Evolutionary conservation across 2,797 vertebrate genomes (phyloP).

Genomic region (Myotis findleyi): DNA sequence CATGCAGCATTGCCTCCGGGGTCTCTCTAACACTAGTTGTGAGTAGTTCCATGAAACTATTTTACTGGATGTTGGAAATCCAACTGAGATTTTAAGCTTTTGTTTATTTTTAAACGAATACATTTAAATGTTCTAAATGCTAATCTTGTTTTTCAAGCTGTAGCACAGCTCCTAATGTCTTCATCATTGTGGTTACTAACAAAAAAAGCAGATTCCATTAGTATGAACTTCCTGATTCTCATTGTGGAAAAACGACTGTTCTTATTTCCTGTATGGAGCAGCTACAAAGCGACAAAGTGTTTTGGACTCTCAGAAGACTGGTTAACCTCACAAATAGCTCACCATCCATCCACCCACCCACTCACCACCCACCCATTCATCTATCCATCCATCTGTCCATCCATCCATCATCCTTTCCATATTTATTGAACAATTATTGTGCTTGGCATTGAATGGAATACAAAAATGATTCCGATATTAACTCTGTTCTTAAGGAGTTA

Average conservation of each 20-base stretch:
- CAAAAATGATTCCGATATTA: constrained; percentile 7
- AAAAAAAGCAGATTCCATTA: neutral
- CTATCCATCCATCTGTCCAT: no score
- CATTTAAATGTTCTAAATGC: neutral
- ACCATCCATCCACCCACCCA: neutral
- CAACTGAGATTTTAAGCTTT: constrained; percentile 13
- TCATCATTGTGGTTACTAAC: constrained; percentile 16
- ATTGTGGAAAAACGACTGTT: neutral
- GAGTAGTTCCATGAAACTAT: neutral
- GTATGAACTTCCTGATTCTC: neutral
- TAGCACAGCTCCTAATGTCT: neutral
- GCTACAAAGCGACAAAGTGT: neutral
- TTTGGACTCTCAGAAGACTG: neutral
- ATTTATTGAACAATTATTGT: neutral
- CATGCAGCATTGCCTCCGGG: neutral
- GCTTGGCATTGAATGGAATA: neutral
- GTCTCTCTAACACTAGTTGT: neutral
- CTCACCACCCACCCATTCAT: neutral
- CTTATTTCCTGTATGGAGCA: neutral
- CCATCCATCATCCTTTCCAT: neutral
- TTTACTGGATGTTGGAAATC: neutral
- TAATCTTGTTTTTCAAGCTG: constrained; percentile 27
- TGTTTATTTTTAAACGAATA: neutral
- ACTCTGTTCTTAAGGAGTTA: constrained; percentile 13
- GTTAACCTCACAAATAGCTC: neutral